phyloP scores from a whole-genome alignment of 2,888 invertebrate genomes.

The Ischnus inquisitorius region DNA sequence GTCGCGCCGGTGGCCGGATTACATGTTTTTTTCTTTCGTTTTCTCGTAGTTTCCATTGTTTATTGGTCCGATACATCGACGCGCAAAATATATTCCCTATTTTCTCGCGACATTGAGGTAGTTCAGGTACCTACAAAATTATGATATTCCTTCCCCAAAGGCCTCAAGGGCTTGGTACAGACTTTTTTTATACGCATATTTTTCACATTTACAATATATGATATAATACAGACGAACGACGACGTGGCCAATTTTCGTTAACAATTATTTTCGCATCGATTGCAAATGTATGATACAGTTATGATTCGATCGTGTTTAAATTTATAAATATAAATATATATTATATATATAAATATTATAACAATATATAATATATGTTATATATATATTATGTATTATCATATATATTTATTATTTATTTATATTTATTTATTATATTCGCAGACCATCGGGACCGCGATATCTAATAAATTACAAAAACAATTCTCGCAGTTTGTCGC shows the following conservation, averaged over 20 bases:
- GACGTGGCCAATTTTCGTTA: slow-evolving; percentile 3
- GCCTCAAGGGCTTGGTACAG: background rate
- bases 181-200: background rate
- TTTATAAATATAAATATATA: slow-evolving; percentile 41
- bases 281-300: slow-evolving; percentile 28
- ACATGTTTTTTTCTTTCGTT: slow-evolving; percentile 6
- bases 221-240: slow-evolving; percentile 26
- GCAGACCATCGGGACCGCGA: slow-evolving; percentile 23
- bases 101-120: slow-evolving; percentile 48
- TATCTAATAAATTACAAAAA: slow-evolving; percentile 4
- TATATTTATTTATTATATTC: no score
- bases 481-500: background rate
- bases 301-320: slow-evolving; percentile 25
- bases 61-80: slow-evolving; percentile 41
- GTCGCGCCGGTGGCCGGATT: slow-evolving; percentile 18
- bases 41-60: slow-evolving; percentile 22
- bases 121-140: slow-evolving; percentile 46
- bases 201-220: slow-evolving; percentile 20
- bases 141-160: background rate
- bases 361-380: no score
- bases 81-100: background rate
- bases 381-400: no score
- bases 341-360: no score
- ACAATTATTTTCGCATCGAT: slow-evolving; percentile 5
- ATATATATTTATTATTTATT: no score